phyloP scores from a whole-genome alignment of 1,140 invertebrate species.

The Trichonephila inaurata region DNA sequence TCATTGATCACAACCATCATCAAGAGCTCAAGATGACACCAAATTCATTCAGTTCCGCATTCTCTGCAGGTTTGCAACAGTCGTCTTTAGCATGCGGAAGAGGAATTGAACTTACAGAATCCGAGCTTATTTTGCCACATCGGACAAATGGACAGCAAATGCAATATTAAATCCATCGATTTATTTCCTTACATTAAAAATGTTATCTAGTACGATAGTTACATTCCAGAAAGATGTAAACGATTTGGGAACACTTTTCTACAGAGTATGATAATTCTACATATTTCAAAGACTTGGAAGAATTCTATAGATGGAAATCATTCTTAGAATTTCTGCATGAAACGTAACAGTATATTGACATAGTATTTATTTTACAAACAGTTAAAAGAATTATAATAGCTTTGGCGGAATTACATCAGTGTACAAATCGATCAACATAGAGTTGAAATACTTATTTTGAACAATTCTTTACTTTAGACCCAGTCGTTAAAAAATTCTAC shows the following conservation, averaged over 20 bases:
- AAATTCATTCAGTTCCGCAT: conserved; percentile 3
- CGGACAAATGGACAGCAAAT: conserved; percentile 55
- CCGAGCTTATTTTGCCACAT: conserved; percentile 64
- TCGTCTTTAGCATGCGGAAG: not conserved
- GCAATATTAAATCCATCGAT: conserved; percentile 29
- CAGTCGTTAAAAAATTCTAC: too few species aligned
- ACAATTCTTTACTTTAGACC: too few species aligned
- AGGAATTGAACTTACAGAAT: conserved; percentile 42
- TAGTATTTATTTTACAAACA: not conserved
- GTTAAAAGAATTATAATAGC: too few species aligned
- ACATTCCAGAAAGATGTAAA: not conserved
- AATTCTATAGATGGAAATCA: not conserved
- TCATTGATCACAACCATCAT: conserved; percentile 13
- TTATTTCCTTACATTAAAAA: not conserved
- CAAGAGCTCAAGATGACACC: conserved; percentile 17
- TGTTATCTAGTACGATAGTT: not conserved
- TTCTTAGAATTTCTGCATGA: not conserved
- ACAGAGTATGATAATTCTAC: not conserved
- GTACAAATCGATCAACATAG: too few species aligned
- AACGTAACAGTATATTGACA: not conserved
- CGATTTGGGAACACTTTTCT: not conserved
- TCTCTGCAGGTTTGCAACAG: conserved; percentile 48
- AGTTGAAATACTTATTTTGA: too few species aligned
- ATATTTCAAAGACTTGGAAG: not conserved
- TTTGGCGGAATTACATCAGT: too few species aligned